phyloP scores from a whole-genome alignment of 2,113 vertebrate genomes.

The Hippocampus mohnikei region DNA sequence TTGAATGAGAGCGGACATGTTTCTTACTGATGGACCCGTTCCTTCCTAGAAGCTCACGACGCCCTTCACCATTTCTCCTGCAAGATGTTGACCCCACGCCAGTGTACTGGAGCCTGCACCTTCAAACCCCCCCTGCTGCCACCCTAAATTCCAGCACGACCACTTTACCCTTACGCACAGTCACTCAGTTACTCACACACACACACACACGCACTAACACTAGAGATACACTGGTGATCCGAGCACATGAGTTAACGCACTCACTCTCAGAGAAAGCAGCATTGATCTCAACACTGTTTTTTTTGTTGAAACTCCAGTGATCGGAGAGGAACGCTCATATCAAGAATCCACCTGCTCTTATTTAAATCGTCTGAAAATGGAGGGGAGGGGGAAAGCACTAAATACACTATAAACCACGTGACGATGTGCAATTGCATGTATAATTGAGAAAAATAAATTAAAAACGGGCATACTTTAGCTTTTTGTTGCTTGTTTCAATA shows the following conservation, averaged over 20 bases:
- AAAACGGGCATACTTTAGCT: slow-evolving; percentile 68
- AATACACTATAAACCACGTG: slow-evolving; percentile 72
- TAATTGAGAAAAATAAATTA: slow-evolving; percentile 78
- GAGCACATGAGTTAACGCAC: slow-evolving; percentile 32
- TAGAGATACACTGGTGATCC: slow-evolving; percentile 35
- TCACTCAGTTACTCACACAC: background rate
- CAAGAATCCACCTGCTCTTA: slow-evolving; percentile 60
- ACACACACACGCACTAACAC: background rate
- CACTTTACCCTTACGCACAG: background rate
- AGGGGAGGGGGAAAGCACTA: slow-evolving; percentile 16
- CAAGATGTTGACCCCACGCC: slow-evolving; percentile 93
- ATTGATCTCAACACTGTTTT: slow-evolving; percentile 23
- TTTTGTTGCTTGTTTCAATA: slow-evolving; percentile 61
- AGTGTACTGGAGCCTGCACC: slow-evolving; percentile 90
- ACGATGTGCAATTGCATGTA: slow-evolving; percentile 93
- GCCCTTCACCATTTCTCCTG: slow-evolving; percentile 93
- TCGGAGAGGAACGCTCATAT: slow-evolving; percentile 47
- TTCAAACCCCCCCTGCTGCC: slow-evolving; percentile 92
- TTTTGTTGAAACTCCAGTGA: slow-evolving; percentile 30
- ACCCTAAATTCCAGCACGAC: slow-evolving; percentile 69
- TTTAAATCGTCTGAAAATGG: slow-evolving; percentile 66
- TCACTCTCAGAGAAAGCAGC: slow-evolving; percentile 29
- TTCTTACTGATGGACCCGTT: slow-evolving; percentile 49
- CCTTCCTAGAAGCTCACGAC: slow-evolving; percentile 86
- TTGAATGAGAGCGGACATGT: slow-evolving; percentile 13